Evolutionary conservation across 2,888 invertebrate genomes (phyloP).

Genomic region (Chrysotoxum bicinctum): DNA sequence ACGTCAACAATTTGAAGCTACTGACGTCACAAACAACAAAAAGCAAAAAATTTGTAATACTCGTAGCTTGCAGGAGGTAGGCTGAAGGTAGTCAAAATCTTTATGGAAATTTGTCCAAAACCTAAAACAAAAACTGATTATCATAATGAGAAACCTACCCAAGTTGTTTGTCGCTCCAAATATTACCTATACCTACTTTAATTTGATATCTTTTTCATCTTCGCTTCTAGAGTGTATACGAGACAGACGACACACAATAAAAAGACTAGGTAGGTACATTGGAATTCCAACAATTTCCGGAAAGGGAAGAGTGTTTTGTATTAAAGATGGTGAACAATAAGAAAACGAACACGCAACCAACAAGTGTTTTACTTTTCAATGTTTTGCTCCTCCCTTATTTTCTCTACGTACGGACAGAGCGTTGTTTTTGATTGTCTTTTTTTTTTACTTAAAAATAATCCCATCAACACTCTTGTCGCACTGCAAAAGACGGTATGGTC

Average conservation of each 20-base stretch:
- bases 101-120: slow-evolving; percentile 5
- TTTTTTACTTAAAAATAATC: slow-evolving; percentile 11
- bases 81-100: neutral
- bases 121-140: slow-evolving; percentile 39
- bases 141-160: slow-evolving; percentile 54
- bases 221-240: slow-evolving; percentile 14
- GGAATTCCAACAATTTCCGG: slow-evolving; percentile 71
- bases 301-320: slow-evolving; percentile 33
- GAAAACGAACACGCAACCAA: slow-evolving; percentile 57
- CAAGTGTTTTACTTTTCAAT: slow-evolving; percentile 64
- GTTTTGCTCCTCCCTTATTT: slow-evolving; percentile 61
- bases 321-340: slow-evolving; percentile 49
- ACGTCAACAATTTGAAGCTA: slow-evolving; percentile 39
- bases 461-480: neutral
- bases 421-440: slow-evolving; percentile 49
- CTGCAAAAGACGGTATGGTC: neutral
- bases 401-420: slow-evolving; percentile 4
- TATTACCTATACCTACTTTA: slow-evolving; percentile 4
- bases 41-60: neutral
- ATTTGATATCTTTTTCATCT: slow-evolving; percentile 44
- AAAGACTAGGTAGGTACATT: slow-evolving; percentile 13
- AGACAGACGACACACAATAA: slow-evolving; percentile 43
- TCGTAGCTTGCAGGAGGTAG: neutral
- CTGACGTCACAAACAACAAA: slow-evolving; percentile 44
- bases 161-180: slow-evolving; percentile 48